A percentile compares a stretch with the other conserved stretches of the same genome.
phyloP scores from a whole-genome alignment of 92 coral and sea anemone species.

The Ricordea florida region DNA sequence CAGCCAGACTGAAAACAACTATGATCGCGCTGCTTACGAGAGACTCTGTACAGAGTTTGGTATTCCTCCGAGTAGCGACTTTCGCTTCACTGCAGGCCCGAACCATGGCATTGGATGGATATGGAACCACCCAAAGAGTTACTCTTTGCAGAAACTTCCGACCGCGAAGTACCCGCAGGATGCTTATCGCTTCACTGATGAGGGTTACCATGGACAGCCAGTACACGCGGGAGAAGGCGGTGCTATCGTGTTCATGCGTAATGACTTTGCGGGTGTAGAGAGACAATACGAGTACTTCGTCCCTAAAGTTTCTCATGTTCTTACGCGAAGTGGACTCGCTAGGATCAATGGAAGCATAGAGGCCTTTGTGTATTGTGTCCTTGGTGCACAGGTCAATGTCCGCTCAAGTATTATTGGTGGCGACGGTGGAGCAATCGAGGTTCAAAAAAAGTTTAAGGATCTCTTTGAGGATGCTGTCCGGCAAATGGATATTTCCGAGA shows the following conservation, averaged over 20 bases:
- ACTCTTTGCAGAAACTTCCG: too few species aligned
- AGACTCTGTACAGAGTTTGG: conserved; percentile 8
- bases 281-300: conserved; percentile 5
- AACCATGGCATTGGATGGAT: conserved; percentile 5
- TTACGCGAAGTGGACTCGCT: too few species aligned
- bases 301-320: background rate
- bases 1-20: background rate
- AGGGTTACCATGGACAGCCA: background rate
- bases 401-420: too few species aligned
- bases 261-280: background rate
- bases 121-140: too few species aligned
- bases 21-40: background rate
- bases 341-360: too few species aligned
- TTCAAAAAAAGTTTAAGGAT: too few species aligned
- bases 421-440: too few species aligned
- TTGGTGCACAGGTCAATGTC: too few species aligned
- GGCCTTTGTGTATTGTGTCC: too few species aligned
- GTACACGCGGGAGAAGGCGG: too few species aligned
- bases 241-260: background rate
- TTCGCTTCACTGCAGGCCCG: background rate
- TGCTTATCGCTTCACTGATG: background rate
- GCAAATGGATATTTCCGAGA: too few species aligned
- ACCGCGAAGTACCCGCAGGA: background rate
- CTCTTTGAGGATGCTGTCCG: too few species aligned
- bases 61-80: background rate